These are phyloP conservation scores for Acanthosepion pharaonis DNA, from an alignment of 2,888 invertebrate genomes.

Conservation along the genomic window DNA sequence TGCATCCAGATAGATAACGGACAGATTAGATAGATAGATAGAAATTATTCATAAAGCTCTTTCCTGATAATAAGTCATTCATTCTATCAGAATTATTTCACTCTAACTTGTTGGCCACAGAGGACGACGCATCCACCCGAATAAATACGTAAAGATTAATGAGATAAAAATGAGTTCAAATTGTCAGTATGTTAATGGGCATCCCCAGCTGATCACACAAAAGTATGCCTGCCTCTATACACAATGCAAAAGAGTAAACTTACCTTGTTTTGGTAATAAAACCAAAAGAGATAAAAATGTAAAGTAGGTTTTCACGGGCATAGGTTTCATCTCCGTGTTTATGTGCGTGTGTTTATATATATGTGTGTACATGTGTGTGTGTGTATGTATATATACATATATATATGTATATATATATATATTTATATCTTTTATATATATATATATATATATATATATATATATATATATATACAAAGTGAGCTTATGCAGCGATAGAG, in stretches of 20 bases:
- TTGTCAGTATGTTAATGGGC: neutral
- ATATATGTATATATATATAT: neutral
- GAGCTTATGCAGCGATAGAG: neutral
- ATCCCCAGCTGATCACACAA: neutral
- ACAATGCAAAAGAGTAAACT: neutral
- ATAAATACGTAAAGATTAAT: neutral
- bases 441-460: neutral
- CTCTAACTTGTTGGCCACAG: neutral
- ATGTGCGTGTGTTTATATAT: neutral
- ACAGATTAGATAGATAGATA: too few relatives aligned
- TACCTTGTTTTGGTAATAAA: conserved; percentile 1
- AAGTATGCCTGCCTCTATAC: neutral
- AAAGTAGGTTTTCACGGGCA: neutral
- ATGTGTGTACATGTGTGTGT: neutral
- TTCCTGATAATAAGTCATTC: neutral
- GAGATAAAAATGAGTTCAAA: neutral
- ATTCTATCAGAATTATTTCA: neutral
- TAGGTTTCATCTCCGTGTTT: neutral
- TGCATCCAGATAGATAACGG: too few relatives aligned
- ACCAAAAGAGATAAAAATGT: neutral
- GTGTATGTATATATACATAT: neutral
- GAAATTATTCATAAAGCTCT: neutral
- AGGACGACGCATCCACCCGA: neutral
- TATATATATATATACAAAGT: neutral
- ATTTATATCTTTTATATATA: neutral